Base-by-base conservation (phyloP, 1,140 invertebrate genomes). In the Ips typographus region DNA sequence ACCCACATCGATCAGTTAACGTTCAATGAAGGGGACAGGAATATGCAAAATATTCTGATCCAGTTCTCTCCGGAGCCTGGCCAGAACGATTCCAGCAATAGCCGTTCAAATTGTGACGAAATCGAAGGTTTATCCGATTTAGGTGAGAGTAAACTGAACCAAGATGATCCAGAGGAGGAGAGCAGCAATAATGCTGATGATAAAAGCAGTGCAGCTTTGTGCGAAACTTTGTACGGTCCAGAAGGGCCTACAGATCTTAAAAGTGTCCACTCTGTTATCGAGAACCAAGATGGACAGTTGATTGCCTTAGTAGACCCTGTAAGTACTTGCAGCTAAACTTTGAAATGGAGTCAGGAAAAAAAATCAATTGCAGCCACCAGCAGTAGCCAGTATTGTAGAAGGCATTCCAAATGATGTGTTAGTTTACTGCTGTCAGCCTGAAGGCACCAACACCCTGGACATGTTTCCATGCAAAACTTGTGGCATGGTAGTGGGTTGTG, bases 381-480 rank as follows among this genome's bases (percentile, higher is more conserved):
- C 6, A 49, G 42, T 41, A 52, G 38, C 4, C 4, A 60, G 44
- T 41, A 68, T 68, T 40, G n/a, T 68, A 4, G 59, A 62, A 1
- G 67, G 43, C 40, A 56, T 69, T 5, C 67, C 67, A 38, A 69
- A 62, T 63, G 67, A 69, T 53, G 51, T 63, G 1, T 41, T 69
- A 4, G 67, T 69, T 0, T 69, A 56, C 44, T 51, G 43, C 40
- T 69, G 67, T 56, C 59, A 62, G 56, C 60, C 67, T 37, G 63
- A 58, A 41, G 6, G 42, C 22, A 37, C 43, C 36, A 44, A 59
- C 39, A 4, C 40, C 6, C 7, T 70, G n/a, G 55, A 70, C 49
- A 68, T 40, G 8, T 73, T 57, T 49, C 65, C 65, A 2, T 73
- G 72, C 44, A 70, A 73, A 53, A 22, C 38, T 1, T 73, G 72